phyloP scores from a whole-genome alignment of 2,888 invertebrate species.

The Ophioninae sp. region DNA sequence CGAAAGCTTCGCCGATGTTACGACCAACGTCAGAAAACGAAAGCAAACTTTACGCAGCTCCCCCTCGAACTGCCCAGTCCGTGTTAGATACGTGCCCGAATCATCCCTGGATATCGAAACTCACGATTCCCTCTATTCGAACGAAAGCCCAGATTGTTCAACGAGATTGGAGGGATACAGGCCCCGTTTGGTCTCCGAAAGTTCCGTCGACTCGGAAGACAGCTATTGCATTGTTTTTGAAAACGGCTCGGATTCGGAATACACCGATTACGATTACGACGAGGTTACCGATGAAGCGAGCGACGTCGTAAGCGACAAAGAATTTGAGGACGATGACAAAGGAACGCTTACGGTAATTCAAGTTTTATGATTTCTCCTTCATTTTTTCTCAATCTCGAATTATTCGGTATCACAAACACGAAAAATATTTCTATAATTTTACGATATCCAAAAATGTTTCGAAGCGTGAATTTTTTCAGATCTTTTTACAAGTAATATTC shows the following conservation, averaged over 20 bases:
- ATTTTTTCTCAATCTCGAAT: neutral
- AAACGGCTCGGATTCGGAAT: constrained; percentile 66
- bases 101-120: constrained; percentile 46
- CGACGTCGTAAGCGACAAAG: constrained; percentile 37
- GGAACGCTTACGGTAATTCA: constrained; percentile 35
- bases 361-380: too few species aligned
- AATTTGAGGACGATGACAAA: constrained; percentile 38
- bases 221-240: constrained; percentile 75
- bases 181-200: constrained; percentile 70
- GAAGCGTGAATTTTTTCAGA: neutral
- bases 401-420: too few species aligned
- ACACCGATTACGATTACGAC: constrained; percentile 50
- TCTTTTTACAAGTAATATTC: neutral
- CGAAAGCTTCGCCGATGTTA: constrained; percentile 63
- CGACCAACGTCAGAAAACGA: constrained; percentile 53
- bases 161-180: constrained; percentile 55
- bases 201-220: constrained; percentile 76
- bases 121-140: neutral
- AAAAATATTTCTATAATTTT: neutral
- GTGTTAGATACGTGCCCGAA: constrained; percentile 67
- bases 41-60: constrained; percentile 50
- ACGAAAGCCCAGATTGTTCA: constrained; percentile 19
- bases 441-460: neutral
- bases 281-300: constrained; percentile 45
- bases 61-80: constrained; percentile 51